These are phyloP conservation scores for Scyliorhinus canicula DNA, from an alignment of 2,797 vertebrate genomes.

Conservation along the genomic window DNA sequence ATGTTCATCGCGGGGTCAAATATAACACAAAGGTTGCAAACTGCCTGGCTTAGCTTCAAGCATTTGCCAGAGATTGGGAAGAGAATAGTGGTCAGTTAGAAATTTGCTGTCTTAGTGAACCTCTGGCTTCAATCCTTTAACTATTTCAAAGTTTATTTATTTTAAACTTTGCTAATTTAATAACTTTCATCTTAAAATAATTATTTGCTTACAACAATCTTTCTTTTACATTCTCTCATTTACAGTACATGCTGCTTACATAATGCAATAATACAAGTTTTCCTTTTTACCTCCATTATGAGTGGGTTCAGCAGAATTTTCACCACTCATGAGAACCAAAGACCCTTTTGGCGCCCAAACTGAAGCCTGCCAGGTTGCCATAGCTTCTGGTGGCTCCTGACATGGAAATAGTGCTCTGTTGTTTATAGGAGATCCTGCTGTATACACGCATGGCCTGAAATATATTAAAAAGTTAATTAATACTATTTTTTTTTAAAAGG, in stretches of 20 bases:
- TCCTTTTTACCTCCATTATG: slow-evolving; percentile 42
- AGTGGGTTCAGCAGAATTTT: slow-evolving; percentile 69
- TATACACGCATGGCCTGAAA: slow-evolving; percentile 88
- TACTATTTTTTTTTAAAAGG: not conserved
- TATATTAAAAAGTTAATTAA: slow-evolving; percentile 38
- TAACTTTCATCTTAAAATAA: not conserved
- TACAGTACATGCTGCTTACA: not conserved
- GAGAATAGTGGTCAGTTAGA: not conserved
- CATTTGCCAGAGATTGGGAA: not conserved
- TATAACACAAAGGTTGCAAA: not conserved
- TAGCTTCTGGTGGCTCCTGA: slow-evolving; percentile 91
- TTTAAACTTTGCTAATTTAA: not conserved
- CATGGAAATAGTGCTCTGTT: slow-evolving; percentile 96
- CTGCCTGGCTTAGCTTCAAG: not conserved
- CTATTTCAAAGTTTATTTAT: not conserved
- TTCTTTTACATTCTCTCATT: not conserved
- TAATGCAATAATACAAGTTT: not conserved
- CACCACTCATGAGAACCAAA: slow-evolving; percentile 88
- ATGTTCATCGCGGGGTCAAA: not conserved
- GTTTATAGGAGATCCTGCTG: slow-evolving; percentile 91
- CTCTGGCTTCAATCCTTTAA: not conserved
- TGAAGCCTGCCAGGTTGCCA: slow-evolving; percentile 93
- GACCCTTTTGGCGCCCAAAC: slow-evolving; percentile 72
- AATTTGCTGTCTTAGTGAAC: not conserved
- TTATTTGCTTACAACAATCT: not conserved